A percentile compares a stretch with the other conserved stretches of the same genome.
Conservation (phyloP, 1,140 invertebrate genomes). For the Cydia amplana region DNA sequence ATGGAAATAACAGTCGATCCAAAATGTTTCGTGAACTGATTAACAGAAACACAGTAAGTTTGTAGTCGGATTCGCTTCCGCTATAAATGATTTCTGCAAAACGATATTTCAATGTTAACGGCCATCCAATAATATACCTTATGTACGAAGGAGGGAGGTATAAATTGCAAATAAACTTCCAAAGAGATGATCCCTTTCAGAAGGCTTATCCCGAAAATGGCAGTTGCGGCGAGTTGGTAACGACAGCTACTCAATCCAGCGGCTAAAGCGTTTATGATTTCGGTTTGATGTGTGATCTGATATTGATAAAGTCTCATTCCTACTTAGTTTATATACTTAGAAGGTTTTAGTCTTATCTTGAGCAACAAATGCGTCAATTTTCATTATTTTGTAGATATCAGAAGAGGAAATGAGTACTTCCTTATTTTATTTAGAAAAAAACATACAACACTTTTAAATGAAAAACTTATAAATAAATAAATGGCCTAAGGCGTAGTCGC, state of each 20-base stretch:
- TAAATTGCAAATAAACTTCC: not conserved
- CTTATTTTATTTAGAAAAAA: no score
- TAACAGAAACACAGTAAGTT: not conserved
- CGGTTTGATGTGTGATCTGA: not conserved
- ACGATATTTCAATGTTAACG: not conserved
- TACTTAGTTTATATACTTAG: not conserved
- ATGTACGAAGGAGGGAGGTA: not conserved
- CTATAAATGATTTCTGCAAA: not conserved
- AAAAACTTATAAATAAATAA: no score
- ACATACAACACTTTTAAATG: no score
- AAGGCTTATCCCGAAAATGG: not conserved
- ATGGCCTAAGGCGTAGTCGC: no score
- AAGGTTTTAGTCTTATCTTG: no score
- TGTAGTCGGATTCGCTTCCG: not conserved
- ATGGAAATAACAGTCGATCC: not conserved
- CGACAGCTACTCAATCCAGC: conserved; percentile 2
- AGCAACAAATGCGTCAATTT: not conserved
- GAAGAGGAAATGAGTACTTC: no score
- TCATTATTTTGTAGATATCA: not conserved
- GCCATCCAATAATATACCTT: not conserved
- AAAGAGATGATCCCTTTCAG: not conserved
- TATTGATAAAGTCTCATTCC: not conserved
- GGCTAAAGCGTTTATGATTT: conserved; percentile 2
- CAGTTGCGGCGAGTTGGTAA: conserved; percentile 5
- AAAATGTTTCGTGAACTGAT: not conserved